These are phyloP conservation scores for Drosophila meridiana DNA, from an alignment of 2,888 invertebrate genomes.

Conservation along the genomic window DNA sequence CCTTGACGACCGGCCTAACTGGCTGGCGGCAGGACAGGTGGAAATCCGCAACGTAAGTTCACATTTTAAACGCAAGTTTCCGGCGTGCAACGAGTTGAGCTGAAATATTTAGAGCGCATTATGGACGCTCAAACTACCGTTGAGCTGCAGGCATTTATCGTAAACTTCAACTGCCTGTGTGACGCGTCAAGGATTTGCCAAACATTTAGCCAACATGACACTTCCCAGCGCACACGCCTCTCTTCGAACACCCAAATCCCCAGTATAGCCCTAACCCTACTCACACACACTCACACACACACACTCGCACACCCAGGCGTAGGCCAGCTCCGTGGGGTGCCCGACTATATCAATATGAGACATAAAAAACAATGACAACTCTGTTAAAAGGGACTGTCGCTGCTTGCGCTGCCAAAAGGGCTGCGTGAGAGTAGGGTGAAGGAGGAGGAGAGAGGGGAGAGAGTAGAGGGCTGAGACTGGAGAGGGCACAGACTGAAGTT, in stretches of 20 bases:
- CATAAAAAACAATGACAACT: conserved; percentile 77
- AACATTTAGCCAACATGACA: conserved; percentile 80
- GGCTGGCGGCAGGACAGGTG: conserved; percentile 14
- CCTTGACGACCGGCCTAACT: conserved; percentile 10
- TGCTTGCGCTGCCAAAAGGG: conserved; percentile 2
- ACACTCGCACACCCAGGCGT: neutral
- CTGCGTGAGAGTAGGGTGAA: neutral
- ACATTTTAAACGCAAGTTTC: conserved; percentile 50
- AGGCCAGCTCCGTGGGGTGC: conserved; percentile 6
- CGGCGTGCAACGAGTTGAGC: conserved; percentile 23
- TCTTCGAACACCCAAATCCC: neutral
- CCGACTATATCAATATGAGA: conserved; percentile 57
- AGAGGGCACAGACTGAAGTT: neutral
- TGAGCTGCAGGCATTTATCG: conserved; percentile 75
- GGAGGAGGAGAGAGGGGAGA: neutral
- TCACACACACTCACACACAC: neutral
- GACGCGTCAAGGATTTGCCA: conserved; percentile 80
- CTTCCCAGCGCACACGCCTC: conserved; percentile 46
- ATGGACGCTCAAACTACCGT: conserved; percentile 59
- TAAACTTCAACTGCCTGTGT: conserved; percentile 78
- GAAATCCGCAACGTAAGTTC: conserved; percentile 52
- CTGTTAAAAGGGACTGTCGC: conserved; percentile 36
- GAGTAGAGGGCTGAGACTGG: neutral
- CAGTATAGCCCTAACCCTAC: neutral
- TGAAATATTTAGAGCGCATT: conserved; percentile 73